Conservation (phyloP, 1,140 invertebrate species). For the Phortica variegata region DNA sequence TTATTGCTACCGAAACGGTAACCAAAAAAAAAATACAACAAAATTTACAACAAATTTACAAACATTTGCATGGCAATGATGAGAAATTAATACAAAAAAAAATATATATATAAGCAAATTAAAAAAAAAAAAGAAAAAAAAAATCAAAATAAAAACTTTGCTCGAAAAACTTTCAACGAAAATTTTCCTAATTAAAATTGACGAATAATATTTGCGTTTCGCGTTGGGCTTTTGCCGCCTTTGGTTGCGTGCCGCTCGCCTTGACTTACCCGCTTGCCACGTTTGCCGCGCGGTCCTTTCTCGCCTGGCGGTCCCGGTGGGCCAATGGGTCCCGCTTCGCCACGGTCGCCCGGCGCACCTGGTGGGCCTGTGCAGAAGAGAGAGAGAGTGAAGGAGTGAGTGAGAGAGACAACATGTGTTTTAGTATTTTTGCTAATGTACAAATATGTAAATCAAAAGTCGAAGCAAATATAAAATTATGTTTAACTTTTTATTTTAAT, state of each 20-base stretch:
- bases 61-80: too few relatives aligned
- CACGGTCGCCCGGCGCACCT: constrained; percentile 77
- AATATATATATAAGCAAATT: too few relatives aligned
- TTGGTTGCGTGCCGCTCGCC: too few relatives aligned
- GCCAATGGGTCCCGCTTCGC: constrained; percentile 83
- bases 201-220: constrained; percentile 38
- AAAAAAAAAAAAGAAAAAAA: too few relatives aligned
- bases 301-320: constrained; percentile 69
- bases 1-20: constrained; percentile 35
- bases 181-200: constrained; percentile 48
- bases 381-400: not conserved
- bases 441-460: constrained; percentile 38
- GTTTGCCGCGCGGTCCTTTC: constrained; percentile 70
- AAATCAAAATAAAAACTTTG: too few relatives aligned
- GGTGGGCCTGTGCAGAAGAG: constrained; percentile 62
- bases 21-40: constrained; percentile 21
- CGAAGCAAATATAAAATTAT: constrained; percentile 16
- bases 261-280: constrained; percentile 71
- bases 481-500: not conserved
- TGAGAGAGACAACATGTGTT: constrained; percentile 7
- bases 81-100: too few relatives aligned
- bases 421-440: constrained; percentile 33
- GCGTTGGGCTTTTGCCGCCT: constrained; percentile 4
- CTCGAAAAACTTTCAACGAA: too few relatives aligned
- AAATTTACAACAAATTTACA: constrained; percentile 39